Base-by-base conservation (phyloP, 2,888 invertebrate genomes). In the Polymixis flavicincta region DNA sequence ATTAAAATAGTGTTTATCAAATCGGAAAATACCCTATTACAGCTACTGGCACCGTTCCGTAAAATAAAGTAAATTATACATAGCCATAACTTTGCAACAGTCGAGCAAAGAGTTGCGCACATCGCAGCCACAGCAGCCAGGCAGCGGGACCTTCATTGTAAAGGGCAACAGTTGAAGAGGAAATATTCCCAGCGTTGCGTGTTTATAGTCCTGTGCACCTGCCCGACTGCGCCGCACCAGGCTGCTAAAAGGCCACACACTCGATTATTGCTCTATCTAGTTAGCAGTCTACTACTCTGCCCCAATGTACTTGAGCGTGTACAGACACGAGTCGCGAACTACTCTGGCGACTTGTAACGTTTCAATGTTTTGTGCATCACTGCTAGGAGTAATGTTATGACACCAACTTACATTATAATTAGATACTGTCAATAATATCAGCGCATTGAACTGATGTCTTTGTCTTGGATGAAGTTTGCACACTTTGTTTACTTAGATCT, bases 221-320 rank as follows among this genome's bases (percentile, higher is more conserved):
- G 14, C n/a, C 45, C 74, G 66, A 52, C 25, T 63, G 74, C 61
- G 61, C 25, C 60, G n/a, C 68, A 50, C 65, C 37, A 42, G 25
- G 54, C 19, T 65, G 25, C 42, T 63, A 32, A 14, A 52, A 66
- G 61, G 59, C 71, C 83, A 68, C 70, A 19, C 55, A 69, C 45
- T 48, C n/a, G 3, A n/a, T 57, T 71, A 80, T 65, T 71, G 67
- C 60, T 65, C 64, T 63, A 48, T 57, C 71, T 81, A 74, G 71
- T 69, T 64, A 48, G 57, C 55, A 60, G 50, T 52, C 54, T 55
- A 69, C 45, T 63, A 72, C 37, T n/a, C 50, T 59, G 57, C 37
- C 28, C 48, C 32, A 25, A 61, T 50, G 52, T 42, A 59, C 42
- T 75, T 25, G 64, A 55, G 45, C 19, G 37, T 54, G 3, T 59